Evolutionary conservation across 1,140 invertebrate genomes (phyloP).

Genomic region (Hycleus cichorii): DNA sequence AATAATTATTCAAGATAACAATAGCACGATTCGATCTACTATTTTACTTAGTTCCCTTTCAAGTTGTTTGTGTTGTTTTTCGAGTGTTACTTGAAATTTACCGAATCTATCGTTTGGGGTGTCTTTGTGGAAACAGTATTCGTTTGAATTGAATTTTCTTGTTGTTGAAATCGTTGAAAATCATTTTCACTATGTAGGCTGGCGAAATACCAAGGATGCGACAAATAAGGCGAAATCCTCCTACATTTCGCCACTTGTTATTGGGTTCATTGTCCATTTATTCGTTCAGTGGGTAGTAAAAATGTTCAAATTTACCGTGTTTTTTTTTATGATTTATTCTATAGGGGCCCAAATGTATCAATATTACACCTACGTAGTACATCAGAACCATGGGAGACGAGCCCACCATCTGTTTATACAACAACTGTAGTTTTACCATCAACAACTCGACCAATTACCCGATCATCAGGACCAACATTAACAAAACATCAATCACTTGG

Average conservation of each 20-base stretch:
- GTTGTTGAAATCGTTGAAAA: too few relatives aligned
- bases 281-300: neutral
- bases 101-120: too few relatives aligned
- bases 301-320: neutral
- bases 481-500: constrained; percentile 37
- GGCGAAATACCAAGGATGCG: constrained; percentile 8
- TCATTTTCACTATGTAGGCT: constrained; percentile 1
- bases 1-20: too few relatives aligned
- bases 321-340: constrained; percentile 18
- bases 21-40: too few relatives aligned
- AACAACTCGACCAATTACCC: constrained; percentile 1
- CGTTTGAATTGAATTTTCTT: too few relatives aligned
- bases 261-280: constrained; percentile 12
- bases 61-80: too few relatives aligned
- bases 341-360: constrained; percentile 50
- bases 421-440: neutral
- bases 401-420: constrained; percentile 22
- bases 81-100: too few relatives aligned
- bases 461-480: constrained; percentile 32
- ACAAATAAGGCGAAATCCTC: constrained; percentile 8
- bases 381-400: constrained; percentile 49
- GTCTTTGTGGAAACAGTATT: too few relatives aligned
- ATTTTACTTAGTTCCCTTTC: too few relatives aligned
- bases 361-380: constrained; percentile 48
- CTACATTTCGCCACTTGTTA: neutral